A percentile compares a stretch with the other conserved stretches of the same genome.
Conservation (phyloP, 2,113 vertebrate genomes). For the Atractosteus spatula region DNA sequence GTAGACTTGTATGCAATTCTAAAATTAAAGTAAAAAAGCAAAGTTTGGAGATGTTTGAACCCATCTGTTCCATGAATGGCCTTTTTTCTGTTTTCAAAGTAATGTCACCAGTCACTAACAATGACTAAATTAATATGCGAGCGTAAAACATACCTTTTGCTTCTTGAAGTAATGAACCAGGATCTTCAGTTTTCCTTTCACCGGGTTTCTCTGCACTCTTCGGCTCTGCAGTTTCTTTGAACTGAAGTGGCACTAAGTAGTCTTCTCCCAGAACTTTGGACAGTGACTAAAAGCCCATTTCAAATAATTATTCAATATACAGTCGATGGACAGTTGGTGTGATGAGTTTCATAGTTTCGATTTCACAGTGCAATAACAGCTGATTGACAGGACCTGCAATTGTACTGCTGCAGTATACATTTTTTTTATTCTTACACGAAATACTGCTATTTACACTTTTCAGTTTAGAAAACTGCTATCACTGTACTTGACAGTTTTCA, state of each 20-base stretch:
- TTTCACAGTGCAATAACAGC: too few relatives aligned
- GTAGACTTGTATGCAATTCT: conserved; percentile 68
- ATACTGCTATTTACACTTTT: too few relatives aligned
- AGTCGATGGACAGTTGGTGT: too few relatives aligned
- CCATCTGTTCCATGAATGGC: neutral
- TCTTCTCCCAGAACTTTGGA: conserved; percentile 50
- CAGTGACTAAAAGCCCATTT: conserved; percentile 60
- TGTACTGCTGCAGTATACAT: too few relatives aligned
- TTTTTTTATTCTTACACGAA: too few relatives aligned
- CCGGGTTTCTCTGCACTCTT: conserved; percentile 16
- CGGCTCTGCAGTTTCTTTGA: conserved; percentile 27
- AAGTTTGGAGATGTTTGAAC: neutral
- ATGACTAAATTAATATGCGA: neutral
- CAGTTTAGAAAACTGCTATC: too few relatives aligned
- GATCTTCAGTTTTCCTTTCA: conserved; percentile 45
- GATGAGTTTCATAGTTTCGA: too few relatives aligned
- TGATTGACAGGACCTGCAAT: too few relatives aligned
- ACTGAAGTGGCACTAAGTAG: conserved; percentile 44
- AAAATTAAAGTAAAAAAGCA: conserved; percentile 23
- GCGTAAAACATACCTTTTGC: conserved; percentile 65
- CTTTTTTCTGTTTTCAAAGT: too few relatives aligned
- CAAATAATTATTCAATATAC: conserved; percentile 16
- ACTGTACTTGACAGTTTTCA: too few relatives aligned
- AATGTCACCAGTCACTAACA: too few relatives aligned
- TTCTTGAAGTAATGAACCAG: conserved; percentile 45